Base-by-base conservation (phyloP, 2,888 invertebrate species). In the Atethmia centrago region DNA sequence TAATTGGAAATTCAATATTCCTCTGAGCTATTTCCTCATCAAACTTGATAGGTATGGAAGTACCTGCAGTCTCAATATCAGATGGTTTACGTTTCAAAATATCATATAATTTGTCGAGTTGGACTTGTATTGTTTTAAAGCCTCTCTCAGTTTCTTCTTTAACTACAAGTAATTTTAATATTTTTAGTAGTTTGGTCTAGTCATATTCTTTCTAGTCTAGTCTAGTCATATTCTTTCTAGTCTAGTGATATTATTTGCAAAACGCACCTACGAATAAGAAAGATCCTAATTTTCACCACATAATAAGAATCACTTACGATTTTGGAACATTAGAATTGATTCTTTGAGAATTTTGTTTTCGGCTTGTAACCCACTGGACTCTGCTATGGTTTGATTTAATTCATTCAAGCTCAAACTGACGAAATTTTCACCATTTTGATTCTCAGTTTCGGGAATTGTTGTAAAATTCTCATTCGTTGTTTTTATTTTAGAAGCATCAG, bases 361-460 rank as follows among this genome's bases (percentile, higher is more conserved):
- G 0, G 68, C 69, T 70, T 74, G 12, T 74, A 74, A n/a, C 62
- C 69, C 63, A 74, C 74, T 74, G 69, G n/a, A 42, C 62, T 74
- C 74, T 70, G 63, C 12, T 74, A 74, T 63, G 63, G 70, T 70
- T 63, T 70, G 74, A 74, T 74, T 63, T 19, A 74, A 74, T 70
- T 74, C 63, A 74, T 16, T 70, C 56, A 74, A 69, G 1, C 73
- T 74, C 73, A 69, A 69, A 70, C 74, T 74, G 69, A 70, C 21
- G 19, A 55, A 74, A 70, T 14, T 63, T 56, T 63, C 70, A 74
- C 70, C 63, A 74, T 3, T 70, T 70, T 74, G 70, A 62, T 21
- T 69, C 73, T 73, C 73, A 31, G 74, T 74, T 55, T 66, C 36
- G 25, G 65, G 65, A 3, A 65, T 53, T 51, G 31, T 53, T 65